Conservation (phyloP, 2,888 invertebrate species). For the Ametastegia equiseti region DNA sequence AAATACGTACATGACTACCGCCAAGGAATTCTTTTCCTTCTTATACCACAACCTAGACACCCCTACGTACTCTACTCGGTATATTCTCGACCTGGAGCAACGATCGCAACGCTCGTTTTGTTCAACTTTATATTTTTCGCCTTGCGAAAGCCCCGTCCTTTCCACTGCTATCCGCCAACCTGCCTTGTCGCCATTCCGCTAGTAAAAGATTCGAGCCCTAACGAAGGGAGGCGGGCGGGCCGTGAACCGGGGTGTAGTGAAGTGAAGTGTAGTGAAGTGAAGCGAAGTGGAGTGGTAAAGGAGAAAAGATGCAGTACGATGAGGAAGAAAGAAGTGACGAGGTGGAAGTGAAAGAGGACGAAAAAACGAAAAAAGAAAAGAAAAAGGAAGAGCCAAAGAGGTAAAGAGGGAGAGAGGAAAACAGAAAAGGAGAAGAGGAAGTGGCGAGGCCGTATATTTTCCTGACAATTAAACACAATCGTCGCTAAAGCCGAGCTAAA, state of each 20-base stretch:
- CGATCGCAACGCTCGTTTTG: conserved; percentile 31
- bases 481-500: conserved; percentile 50
- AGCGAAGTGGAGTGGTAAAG: background rate
- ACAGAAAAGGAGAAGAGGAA: conserved; percentile 12
- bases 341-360: conserved; percentile 1
- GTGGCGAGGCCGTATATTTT: conserved; percentile 54
- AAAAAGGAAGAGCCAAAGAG: conserved; percentile 13
- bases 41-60: too few relatives aligned
- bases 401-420: conserved; percentile 12
- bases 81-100: background rate
- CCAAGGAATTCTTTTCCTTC: conserved; percentile 27
- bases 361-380: background rate
- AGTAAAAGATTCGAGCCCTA: conserved; percentile 48
- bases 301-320: conserved; percentile 12
- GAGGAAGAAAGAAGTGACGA: conserved; percentile 2
- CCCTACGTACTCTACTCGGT: background rate
- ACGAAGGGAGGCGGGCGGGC: conserved; percentile 49
- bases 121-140: conserved; percentile 47
- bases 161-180: background rate
- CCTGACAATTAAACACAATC: conserved; percentile 59
- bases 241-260: background rate
- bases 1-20: background rate
- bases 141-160: background rate
- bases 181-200: background rate
- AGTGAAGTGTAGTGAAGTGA: background rate